These are phyloP conservation scores for Tanypteryx hageni DNA, from an alignment of 2,888 invertebrate genomes.

Conservation along the genomic window DNA sequence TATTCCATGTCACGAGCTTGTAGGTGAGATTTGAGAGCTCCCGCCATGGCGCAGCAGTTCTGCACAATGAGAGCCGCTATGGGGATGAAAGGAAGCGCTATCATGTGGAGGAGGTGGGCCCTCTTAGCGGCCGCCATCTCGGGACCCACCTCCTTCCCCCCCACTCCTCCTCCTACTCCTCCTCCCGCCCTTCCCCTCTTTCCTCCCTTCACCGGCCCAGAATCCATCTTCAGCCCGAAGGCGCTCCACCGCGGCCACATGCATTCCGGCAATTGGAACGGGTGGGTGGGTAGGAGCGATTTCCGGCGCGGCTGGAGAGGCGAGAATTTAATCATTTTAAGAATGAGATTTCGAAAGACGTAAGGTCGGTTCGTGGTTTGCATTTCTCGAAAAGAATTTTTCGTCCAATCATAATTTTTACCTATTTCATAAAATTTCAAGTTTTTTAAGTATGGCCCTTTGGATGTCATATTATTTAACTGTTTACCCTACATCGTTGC, in stretches of 20 bases:
- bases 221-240: conserved; percentile 15
- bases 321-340: too few relatives aligned
- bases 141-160: conserved; percentile 66
- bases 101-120: conserved; percentile 77
- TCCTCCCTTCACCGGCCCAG: background rate
- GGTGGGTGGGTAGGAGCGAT: background rate
- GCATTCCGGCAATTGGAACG: conserved; percentile 8
- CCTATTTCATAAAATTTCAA: too few relatives aligned
- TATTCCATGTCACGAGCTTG: conserved; percentile 76
- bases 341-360: too few relatives aligned
- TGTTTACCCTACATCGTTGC: too few relatives aligned
- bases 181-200: background rate
- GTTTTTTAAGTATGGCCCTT: too few relatives aligned
- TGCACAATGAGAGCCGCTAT: conserved; percentile 78
- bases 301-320: too few relatives aligned
- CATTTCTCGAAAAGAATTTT: too few relatives aligned
- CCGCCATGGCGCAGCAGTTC: conserved; percentile 78
- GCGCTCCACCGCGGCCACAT: conserved; percentile 14
- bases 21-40: conserved; percentile 76
- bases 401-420: too few relatives aligned
- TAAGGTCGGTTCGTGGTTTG: too few relatives aligned
- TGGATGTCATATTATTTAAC: too few relatives aligned
- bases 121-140: conserved; percentile 74
- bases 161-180: background rate
- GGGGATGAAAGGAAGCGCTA: conserved; percentile 78